Conservation (phyloP, 2,797 vertebrate species). For the Sebastes umbrosus region DNA sequence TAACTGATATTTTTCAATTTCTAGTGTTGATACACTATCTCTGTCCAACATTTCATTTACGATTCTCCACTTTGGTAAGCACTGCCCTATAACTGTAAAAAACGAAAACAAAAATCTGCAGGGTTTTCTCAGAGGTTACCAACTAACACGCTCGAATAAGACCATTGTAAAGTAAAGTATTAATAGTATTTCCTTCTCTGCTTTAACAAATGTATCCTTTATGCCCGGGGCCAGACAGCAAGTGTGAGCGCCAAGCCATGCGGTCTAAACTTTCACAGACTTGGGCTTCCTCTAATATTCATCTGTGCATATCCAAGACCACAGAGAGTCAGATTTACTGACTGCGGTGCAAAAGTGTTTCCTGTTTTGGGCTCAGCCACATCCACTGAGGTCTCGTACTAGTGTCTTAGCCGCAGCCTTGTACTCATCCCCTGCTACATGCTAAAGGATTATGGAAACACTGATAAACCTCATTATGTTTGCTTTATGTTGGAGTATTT, state of each 20-base stretch:
- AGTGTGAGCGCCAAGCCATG: conserved; percentile 56
- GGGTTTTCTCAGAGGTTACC: conserved; percentile 19
- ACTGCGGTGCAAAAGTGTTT: conserved; percentile 78
- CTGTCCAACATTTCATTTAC: background rate
- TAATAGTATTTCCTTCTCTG: conserved; percentile 21
- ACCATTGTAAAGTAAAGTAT: conserved; percentile 41
- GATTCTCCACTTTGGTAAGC: background rate
- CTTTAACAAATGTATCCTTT: conserved; percentile 68
- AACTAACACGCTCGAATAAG: conserved; percentile 6
- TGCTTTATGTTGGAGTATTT: background rate
- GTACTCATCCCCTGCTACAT: conserved; percentile 14
- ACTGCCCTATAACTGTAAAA: background rate
- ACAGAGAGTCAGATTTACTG: conserved; percentile 77
- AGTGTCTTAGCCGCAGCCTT: conserved; percentile 44
- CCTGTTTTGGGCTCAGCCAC: conserved; percentile 80
- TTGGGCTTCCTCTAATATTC: conserved; percentile 77
- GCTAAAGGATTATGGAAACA: conserved; percentile 5
- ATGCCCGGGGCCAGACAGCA: conserved; percentile 62
- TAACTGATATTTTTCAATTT: background rate
- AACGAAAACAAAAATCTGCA: background rate
- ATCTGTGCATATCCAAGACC: conserved; percentile 71
- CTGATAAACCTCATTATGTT: background rate
- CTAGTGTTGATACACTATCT: background rate
- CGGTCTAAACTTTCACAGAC: conserved; percentile 76
- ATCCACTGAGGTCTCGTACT: conserved; percentile 71